phyloP scores from a whole-genome alignment of 2,888 invertebrate genomes.

The Cybosia mesomella region DNA sequence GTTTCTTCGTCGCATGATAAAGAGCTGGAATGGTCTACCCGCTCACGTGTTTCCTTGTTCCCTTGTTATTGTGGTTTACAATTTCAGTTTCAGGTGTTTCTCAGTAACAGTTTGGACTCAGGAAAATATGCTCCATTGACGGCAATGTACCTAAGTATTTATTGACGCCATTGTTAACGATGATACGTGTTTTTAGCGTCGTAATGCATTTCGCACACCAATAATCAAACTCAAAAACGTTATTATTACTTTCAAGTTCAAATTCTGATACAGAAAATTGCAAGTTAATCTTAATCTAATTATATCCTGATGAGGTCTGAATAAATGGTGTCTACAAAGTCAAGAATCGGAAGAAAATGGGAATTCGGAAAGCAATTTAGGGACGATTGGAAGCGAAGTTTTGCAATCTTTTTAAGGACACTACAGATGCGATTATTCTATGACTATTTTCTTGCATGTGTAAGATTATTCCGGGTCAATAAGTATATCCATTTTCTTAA shows the following conservation, averaged over 20 bases:
- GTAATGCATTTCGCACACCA: no score
- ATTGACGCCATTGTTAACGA: no score
- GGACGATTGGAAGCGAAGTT: constrained; percentile 1
- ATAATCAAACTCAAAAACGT: background rate
- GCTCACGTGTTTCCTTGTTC: no score
- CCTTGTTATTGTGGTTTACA: no score
- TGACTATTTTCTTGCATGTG: background rate
- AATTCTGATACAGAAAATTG: background rate
- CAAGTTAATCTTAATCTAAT: background rate
- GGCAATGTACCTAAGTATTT: no score
- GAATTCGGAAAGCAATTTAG: constrained; percentile 1
- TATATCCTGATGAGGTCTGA: background rate
- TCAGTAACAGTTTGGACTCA: no score
- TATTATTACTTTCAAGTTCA: background rate
- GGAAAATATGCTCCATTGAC: no score
- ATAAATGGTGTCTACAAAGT: background rate
- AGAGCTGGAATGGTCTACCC: no score
- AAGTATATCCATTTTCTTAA: background rate
- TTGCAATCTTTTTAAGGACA: background rate
- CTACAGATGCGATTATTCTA: background rate
- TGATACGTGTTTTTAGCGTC: no score
- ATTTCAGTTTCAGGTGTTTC: no score
- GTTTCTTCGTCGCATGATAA: no score
- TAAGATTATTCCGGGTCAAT: constrained; percentile 1
- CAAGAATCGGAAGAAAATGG: constrained; percentile 1